Conservation (phyloP, 2,797 vertebrate genomes). For the Eospalax fontanierii region DNA sequence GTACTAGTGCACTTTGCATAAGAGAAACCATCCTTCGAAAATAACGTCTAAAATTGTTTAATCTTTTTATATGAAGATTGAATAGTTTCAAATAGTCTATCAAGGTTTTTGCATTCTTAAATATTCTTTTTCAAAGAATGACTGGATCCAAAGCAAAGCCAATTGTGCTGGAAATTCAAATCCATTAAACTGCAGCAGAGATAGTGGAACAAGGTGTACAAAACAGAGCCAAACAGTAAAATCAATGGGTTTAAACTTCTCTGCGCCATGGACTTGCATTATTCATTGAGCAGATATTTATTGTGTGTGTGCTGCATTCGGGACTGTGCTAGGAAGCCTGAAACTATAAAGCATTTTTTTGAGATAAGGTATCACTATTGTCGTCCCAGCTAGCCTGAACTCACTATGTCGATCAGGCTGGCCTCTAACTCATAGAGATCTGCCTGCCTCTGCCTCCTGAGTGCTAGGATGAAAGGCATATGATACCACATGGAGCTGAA, state of each 20-base stretch:
- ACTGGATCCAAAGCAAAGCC: slow-evolving; percentile 48
- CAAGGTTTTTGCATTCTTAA: slow-evolving; percentile 50
- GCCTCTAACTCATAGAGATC: not conserved
- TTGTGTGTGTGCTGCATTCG: not conserved
- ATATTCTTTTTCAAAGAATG: not conserved
- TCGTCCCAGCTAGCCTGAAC: not conserved
- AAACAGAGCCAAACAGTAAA: not conserved
- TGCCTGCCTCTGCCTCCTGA: not conserved
- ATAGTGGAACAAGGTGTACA: not conserved
- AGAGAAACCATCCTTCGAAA: slow-evolving; percentile 35
- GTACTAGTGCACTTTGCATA: slow-evolving; percentile 6
- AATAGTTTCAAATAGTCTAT: slow-evolving; percentile 41
- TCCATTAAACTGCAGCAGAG: not conserved
- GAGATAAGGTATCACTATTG: not conserved
- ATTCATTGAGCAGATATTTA: not conserved
- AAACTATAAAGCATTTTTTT: not conserved
- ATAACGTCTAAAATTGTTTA: not conserved
- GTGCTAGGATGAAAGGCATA: not conserved
- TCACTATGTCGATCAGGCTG: not conserved
- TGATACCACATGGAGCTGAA: not conserved
- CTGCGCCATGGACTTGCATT: not conserved
- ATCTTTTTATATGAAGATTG: slow-evolving; percentile 19
- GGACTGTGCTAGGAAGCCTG: not conserved
- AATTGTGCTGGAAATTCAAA: slow-evolving; percentile 1
- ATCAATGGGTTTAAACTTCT: not conserved